Base-by-base conservation (phyloP, 64 coral and sea anemone genomes). In the Astreopora myriophthalma region DNA sequence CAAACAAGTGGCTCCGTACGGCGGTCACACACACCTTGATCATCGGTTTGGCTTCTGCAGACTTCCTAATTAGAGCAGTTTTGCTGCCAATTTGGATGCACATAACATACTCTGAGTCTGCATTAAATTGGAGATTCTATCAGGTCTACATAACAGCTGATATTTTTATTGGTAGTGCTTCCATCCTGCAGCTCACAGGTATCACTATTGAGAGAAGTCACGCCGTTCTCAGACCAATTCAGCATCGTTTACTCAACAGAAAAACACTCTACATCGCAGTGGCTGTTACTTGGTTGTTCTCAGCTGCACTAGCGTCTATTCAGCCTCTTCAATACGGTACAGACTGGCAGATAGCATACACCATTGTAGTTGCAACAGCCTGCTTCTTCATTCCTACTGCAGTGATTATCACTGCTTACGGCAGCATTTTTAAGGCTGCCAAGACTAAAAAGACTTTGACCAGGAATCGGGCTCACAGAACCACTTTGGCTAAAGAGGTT, bases 101-200 rank as follows among this genome's bases (percentile, higher is more conserved):
- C 11, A 79, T 92, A 2, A 85, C 68, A 0, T 69, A 28, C 31
- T 48, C 20, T 0, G 44, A 22, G 35, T 16, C 6, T 17, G 32
- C 20, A 13, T 12, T 92, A 4, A 38, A 66, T 60, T 23, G 26
- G 8, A 34, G 60, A 6, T 35, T 34, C 35, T 92, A 92, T 49
- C 80, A 92, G 90, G 37, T 92, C 57, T 92, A 92, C 38, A 92
- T 92, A 42, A 92, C 90, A 20, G 79, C 81, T 2, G 90, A 92
- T 32, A 92, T 92, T 28, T 92, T 92, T 48, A 86, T 92, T 17
- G 90, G 90, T 75, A 69, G 67, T 14, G 48, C 90, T 13, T 92
- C 90, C 26, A 92, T 92, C 28, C 52, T 92, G 6, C 90, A 92
- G 20, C 78, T 94, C 0, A 90, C 87, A 0, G 69, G 76, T 10